Evolutionary conservation across 2,797 vertebrate genomes (phyloP).

Genomic region (Anguilla megastoma): DNA sequence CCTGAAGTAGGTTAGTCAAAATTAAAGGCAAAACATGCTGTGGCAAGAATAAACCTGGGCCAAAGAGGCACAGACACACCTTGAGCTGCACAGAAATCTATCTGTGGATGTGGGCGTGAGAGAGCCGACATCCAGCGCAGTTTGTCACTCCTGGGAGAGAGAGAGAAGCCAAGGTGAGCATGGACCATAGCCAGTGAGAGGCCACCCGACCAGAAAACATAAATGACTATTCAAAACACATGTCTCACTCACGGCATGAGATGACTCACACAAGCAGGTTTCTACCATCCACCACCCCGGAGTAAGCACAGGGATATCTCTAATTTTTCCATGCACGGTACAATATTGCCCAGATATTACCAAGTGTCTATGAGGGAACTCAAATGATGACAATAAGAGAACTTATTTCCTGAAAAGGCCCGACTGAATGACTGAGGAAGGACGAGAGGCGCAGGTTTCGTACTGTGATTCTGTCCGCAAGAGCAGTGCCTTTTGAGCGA

Average conservation of each 20-base stretch:
- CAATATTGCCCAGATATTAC: background rate
- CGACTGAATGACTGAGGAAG: background rate
- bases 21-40: background rate
- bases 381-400: background rate
- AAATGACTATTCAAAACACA: background rate
- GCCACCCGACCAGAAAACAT: background rate
- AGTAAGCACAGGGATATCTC: background rate
- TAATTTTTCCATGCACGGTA: background rate
- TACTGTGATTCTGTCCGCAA: constrained; percentile 90
- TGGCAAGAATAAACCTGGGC: background rate
- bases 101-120: constrained; percentile 76
- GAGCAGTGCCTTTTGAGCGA: constrained; percentile 75
- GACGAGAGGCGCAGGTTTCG: constrained; percentile 53
- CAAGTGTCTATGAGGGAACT: background rate
- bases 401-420: background rate
- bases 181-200: background rate
- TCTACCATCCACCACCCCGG: background rate
- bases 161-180: constrained; percentile 24
- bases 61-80: constrained; percentile 66
- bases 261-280: background rate
- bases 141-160: constrained; percentile 86
- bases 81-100: constrained; percentile 82
- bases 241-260: background rate
- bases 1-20: background rate
- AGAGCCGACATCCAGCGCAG: constrained; percentile 94